Base-by-base conservation (phyloP, 2,888 invertebrate genomes). In the Parapristionchus giblindavisi region DNA sequence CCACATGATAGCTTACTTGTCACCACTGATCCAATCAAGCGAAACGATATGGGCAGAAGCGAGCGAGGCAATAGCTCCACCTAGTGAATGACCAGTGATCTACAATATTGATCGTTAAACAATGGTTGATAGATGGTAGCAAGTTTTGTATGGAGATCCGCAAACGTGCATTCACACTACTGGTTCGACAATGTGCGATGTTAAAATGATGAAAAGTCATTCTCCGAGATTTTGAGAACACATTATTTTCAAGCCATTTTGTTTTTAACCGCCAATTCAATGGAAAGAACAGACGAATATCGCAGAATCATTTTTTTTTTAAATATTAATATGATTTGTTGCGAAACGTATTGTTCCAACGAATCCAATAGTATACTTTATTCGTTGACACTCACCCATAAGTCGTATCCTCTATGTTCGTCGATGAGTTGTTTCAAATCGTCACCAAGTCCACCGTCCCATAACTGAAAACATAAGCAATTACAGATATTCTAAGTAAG, bases 371-470 rank as follows among this genome's bases (percentile, higher is more conserved):
- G n/a, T 56, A 21, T 21, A n/a, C 14, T 32, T 24, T 24, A 6
- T 29, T 29, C 5, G 34, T 14, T 52, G 29, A 14, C 24, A 76
- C 77, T 76, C 21, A 83, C 78, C 81, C 82, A 85, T 11, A 85
- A 65, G 58, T 80, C 77, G 65, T 81, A 85, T 24, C 29, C 75
- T n/a, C 82, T 82, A 74, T 85, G 78, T 27, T 77, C 74, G 48
- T 79, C 79, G 60, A 76, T 72, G 27, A 82, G 75, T 27, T 76
- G 36, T 14, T 60, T 66, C 29, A 84, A 76, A 66, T 82, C 84
- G 61, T 80, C 80, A 43, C 80, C 79, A 75, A 85, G 80, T 76
- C 85, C 85, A 32, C 54, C 75, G 17, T 75, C 73, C 85, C 85
- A 85, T 11, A 85, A 2, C 70, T 71, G 36, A 24, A 68, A 52